Evolutionary conservation across 2,888 invertebrate species (phyloP).

Genomic region (Ornithoptera priamus): DNA sequence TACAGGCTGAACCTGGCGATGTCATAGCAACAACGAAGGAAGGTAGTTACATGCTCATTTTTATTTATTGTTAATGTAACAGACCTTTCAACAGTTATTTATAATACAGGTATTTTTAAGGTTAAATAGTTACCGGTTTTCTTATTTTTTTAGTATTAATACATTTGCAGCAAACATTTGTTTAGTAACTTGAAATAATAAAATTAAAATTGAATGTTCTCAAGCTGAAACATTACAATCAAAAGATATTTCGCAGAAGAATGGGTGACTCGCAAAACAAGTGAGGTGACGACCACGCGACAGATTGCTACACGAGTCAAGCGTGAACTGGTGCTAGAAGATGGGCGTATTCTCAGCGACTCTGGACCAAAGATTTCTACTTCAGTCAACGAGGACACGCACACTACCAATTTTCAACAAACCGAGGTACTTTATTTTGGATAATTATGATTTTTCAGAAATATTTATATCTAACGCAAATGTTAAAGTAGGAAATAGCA

Average conservation of each 20-base stretch:
- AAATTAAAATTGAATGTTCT: not conserved
- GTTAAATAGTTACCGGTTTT: too few species aligned
- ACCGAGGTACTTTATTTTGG: slow-evolving; percentile 82
- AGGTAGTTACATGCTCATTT: slow-evolving; percentile 77
- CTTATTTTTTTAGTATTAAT: too few species aligned
- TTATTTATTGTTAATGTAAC: not conserved
- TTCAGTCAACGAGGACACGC: slow-evolving; percentile 93
- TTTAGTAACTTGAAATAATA: not conserved
- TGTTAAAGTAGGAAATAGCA: not conserved
- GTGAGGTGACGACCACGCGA: slow-evolving; percentile 92
- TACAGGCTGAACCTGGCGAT: slow-evolving; percentile 86
- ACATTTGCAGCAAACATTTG: too few species aligned
- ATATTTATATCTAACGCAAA: too few species aligned
- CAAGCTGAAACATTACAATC: not conserved
- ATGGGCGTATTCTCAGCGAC: slow-evolving; percentile 93
- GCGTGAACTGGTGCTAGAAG: slow-evolving; percentile 92
- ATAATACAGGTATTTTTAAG: too few species aligned
- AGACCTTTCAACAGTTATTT: not conserved
- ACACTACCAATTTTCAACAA: slow-evolving; percentile 93
- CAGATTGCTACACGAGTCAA: slow-evolving; percentile 95
- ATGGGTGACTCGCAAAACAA: slow-evolving; percentile 95
- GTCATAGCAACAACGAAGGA: slow-evolving; percentile 93
- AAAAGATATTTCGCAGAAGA: slow-evolving; percentile 84
- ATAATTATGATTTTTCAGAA: not conserved
- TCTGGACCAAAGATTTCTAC: slow-evolving; percentile 94